A percentile compares a stretch with the other conserved stretches of the same genome.
phyloP scores from a whole-genome alignment of 2,113 vertebrate genomes.

The Anas platyrhynchos region DNA sequence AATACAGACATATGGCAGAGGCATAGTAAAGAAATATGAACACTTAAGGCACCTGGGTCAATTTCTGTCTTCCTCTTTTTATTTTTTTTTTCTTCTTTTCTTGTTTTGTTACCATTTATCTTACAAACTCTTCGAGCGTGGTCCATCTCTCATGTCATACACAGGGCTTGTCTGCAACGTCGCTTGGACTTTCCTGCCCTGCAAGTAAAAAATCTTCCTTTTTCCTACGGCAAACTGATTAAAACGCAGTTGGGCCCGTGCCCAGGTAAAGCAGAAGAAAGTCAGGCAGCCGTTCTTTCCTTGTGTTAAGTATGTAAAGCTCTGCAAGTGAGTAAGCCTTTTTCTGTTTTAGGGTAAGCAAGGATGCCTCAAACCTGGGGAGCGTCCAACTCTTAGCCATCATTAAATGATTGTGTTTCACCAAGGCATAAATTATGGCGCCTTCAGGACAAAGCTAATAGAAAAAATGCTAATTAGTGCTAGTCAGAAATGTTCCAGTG shows the following conservation, averaged over 20 bases:
- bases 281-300: constrained; percentile 7
- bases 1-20: not conserved
- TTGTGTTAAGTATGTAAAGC: not conserved
- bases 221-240: constrained; percentile 6
- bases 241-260: constrained; percentile 22
- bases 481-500: constrained; percentile 57
- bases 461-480: constrained; percentile 62
- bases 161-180: not conserved
- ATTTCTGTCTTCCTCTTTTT: not conserved
- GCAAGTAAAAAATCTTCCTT: not conserved
- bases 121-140: not conserved
- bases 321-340: not conserved
- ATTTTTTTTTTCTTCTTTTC: not conserved
- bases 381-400: constrained; percentile 42
- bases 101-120: not conserved
- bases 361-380: constrained; percentile 21
- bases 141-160: not conserved
- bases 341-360: constrained; percentile 49
- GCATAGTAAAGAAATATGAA: not conserved
- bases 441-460: constrained; percentile 66
- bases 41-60: not conserved
- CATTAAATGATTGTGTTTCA: constrained; percentile 46
- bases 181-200: not conserved
- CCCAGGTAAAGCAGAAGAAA: constrained; percentile 24
- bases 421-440: constrained; percentile 36